These are phyloP conservation scores for Tuberolachnus salignus DNA, from an alignment of 2,888 invertebrate species.

Conservation along the genomic window DNA sequence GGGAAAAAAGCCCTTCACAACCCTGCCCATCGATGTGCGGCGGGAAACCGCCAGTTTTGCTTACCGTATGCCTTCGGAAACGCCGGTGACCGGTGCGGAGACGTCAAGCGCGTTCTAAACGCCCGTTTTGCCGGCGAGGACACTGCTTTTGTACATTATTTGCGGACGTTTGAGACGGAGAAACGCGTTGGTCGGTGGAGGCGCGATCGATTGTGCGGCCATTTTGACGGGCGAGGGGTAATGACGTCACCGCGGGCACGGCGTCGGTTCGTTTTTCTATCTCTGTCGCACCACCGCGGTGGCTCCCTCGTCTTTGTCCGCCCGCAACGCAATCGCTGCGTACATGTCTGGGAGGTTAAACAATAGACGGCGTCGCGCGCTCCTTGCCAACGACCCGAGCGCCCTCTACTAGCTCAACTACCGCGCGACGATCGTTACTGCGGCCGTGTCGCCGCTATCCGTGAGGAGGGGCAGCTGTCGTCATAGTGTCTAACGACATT, in stretches of 20 bases:
- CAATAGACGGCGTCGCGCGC: neutral
- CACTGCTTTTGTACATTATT: slow-evolving; percentile 53
- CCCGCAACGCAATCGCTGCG: slow-evolving; percentile 42
- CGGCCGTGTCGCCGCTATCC: neutral
- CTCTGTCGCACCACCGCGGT: slow-evolving; percentile 39
- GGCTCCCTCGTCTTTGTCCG: slow-evolving; percentile 41
- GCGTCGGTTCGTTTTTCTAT: slow-evolving; percentile 41
- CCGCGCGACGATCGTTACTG: accelerated
- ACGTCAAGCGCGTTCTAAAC: slow-evolving; percentile 53
- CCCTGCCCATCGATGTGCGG: slow-evolving; percentile 54
- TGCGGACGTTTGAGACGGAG: slow-evolving; percentile 56
- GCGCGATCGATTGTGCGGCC: slow-evolving; percentile 56
- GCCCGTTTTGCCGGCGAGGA: slow-evolving; percentile 47
- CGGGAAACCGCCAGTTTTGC: slow-evolving; percentile 47
- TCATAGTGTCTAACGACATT: slow-evolving; percentile 12
- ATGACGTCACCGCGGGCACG: slow-evolving; percentile 52
- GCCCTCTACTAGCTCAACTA: neutral
- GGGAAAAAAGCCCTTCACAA: slow-evolving; percentile 58
- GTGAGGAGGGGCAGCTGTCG: neutral
- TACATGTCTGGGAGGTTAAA: slow-evolving; percentile 25
- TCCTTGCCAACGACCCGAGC: slow-evolving; percentile 1
- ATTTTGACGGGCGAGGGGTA: slow-evolving; percentile 56
- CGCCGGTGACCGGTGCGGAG: slow-evolving; percentile 54
- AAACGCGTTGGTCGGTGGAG: slow-evolving; percentile 52
- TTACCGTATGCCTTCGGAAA: slow-evolving; percentile 56